These are phyloP conservation scores for Megaptera novaeangliae DNA, from an alignment of 2,113 vertebrate genomes.

Conservation along the genomic window DNA sequence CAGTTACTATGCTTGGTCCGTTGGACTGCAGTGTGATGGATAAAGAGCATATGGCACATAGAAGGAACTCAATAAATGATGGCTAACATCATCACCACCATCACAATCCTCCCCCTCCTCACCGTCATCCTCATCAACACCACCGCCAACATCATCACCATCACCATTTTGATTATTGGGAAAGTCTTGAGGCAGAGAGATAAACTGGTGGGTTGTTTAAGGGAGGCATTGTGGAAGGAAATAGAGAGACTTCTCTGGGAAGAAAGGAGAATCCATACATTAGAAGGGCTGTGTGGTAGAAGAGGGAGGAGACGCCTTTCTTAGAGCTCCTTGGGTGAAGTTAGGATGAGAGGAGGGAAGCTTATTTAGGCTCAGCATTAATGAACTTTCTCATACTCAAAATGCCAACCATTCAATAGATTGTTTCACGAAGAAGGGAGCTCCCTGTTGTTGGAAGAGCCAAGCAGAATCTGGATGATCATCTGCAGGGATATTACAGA, in stretches of 20 bases:
- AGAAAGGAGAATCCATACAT: background rate
- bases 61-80: background rate
- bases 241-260: background rate
- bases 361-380: background rate
- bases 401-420: background rate
- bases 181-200: background rate
- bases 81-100: background rate
- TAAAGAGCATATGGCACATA: background rate
- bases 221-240: background rate
- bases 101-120: no score
- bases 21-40: background rate
- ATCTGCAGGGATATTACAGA: background rate
- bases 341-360: background rate
- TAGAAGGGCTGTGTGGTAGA: background rate
- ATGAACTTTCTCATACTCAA: background rate
- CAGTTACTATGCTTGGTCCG: background rate
- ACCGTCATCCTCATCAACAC: rapidly evolving
- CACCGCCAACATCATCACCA: rapidly evolving
- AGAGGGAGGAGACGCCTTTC: background rate
- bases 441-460: background rate
- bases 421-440: background rate
- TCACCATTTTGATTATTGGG: background rate
- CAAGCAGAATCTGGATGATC: background rate
- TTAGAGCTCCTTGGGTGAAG: background rate
- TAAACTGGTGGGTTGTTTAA: background rate